A percentile compares a stretch with the other conserved stretches of the same genome.
These are phyloP conservation scores for Kryphioiulus occultus DNA, from an alignment of 2,888 invertebrate species.

Conservation along the genomic window DNA sequence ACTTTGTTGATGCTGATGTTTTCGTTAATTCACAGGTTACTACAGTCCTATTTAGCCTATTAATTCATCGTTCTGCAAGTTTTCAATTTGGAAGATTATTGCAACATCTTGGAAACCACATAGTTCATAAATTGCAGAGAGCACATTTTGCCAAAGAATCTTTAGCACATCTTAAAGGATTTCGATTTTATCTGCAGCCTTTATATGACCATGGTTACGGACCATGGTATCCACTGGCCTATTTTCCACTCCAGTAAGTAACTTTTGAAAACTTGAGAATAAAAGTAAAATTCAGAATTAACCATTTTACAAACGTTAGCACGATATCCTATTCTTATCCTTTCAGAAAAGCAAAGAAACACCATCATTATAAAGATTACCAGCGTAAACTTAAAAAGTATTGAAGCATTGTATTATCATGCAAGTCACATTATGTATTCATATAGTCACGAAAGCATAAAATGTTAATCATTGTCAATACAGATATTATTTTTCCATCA, in stretches of 20 bases:
- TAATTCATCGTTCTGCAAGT: not conserved
- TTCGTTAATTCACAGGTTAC: not conserved
- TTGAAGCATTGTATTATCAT: not conserved
- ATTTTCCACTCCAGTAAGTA: constrained; percentile 42
- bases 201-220: constrained; percentile 46
- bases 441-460: not conserved
- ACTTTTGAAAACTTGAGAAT: not conserved
- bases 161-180: constrained; percentile 47
- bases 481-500: not conserved
- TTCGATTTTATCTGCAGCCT: constrained; percentile 46
- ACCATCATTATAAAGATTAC: constrained; percentile 18
- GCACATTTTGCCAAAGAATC: not conserved
- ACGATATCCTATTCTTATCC: not conserved
- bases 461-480: not conserved
- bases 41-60: not conserved
- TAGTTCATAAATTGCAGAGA: constrained; percentile 44
- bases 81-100: not conserved
- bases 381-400: not conserved
- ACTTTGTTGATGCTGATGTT: no score
- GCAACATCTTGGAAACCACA: not conserved
- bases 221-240: constrained; percentile 44
- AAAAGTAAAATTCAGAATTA: not conserved
- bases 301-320: not conserved
- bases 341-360: not conserved
- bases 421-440: not conserved